phyloP scores from a whole-genome alignment of 2,888 invertebrate species.

The Thereva nobilitata region DNA sequence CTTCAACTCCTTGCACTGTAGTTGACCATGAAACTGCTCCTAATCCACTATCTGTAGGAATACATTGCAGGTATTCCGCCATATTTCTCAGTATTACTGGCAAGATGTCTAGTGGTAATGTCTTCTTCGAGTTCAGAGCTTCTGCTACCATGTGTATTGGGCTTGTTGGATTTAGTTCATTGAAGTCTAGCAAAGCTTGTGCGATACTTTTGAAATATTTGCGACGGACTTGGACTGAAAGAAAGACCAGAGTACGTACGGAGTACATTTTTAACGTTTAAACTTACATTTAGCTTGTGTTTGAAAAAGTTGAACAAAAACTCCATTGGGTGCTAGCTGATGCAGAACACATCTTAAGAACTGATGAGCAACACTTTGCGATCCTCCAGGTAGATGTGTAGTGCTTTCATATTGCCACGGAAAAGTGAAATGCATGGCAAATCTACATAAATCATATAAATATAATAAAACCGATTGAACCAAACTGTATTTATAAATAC shows the following conservation, averaged over 20 bases:
- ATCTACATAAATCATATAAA: constrained; percentile 58
- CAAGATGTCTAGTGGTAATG: constrained; percentile 70
- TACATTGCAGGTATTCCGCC: constrained; percentile 89
- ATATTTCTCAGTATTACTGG: constrained; percentile 86
- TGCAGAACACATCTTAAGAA: constrained; percentile 95
- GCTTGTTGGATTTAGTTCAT: constrained; percentile 91
- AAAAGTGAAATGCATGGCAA: constrained; percentile 77
- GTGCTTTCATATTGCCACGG: constrained; percentile 88
- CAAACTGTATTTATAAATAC: constrained; percentile 59
- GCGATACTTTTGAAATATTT: constrained; percentile 94
- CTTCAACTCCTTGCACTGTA: constrained; percentile 84
- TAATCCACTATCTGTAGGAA: constrained; percentile 78
- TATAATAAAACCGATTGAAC: background rate
- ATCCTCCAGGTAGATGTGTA: constrained; percentile 90
- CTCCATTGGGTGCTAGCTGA: constrained; percentile 94
- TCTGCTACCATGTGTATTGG: constrained; percentile 84
- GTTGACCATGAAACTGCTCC: constrained; percentile 77
- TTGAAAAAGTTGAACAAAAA: constrained; percentile 94
- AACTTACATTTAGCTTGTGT: constrained; percentile 78
- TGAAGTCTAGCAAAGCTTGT: constrained; percentile 91
- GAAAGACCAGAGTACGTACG: background rate
- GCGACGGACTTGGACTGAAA: constrained; percentile 61
- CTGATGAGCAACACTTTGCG: constrained; percentile 94
- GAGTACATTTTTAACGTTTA: background rate
- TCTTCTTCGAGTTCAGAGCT: constrained; percentile 77